These are phyloP conservation scores for Phataginus tricuspis DNA, from an alignment of 2,797 vertebrate species.

Conservation along the genomic window DNA sequence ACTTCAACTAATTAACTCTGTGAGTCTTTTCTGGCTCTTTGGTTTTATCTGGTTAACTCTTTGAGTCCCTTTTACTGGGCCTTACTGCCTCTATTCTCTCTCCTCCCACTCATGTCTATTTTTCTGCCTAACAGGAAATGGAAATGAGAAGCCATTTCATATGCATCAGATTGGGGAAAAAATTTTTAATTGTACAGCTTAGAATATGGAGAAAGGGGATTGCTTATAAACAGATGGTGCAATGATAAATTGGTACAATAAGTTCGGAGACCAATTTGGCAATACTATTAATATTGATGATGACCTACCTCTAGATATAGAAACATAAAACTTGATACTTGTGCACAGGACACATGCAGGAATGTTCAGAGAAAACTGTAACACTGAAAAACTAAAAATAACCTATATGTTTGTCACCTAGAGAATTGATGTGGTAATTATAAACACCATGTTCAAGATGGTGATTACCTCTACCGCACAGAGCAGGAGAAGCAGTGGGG, in stretches of 20 bases:
- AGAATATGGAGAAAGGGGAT: background rate
- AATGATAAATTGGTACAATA: background rate
- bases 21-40: no score
- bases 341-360: background rate
- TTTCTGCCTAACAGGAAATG: background rate
- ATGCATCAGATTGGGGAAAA: background rate
- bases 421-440: background rate
- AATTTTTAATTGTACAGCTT: background rate
- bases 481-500: background rate
- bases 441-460: background rate
- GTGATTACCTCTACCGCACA: background rate
- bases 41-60: no score
- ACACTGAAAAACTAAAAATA: background rate
- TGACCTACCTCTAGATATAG: background rate
- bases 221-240: background rate
- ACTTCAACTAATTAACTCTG: no score
- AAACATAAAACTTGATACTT: background rate
- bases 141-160: background rate
- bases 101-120: no score
- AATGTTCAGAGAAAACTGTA: background rate
- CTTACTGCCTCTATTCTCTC: no score
- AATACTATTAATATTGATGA: background rate
- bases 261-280: background rate
- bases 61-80: no score
- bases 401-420: background rate